Conservation (phyloP, 1,140 invertebrate genomes). For the Ephestia elutella region DNA sequence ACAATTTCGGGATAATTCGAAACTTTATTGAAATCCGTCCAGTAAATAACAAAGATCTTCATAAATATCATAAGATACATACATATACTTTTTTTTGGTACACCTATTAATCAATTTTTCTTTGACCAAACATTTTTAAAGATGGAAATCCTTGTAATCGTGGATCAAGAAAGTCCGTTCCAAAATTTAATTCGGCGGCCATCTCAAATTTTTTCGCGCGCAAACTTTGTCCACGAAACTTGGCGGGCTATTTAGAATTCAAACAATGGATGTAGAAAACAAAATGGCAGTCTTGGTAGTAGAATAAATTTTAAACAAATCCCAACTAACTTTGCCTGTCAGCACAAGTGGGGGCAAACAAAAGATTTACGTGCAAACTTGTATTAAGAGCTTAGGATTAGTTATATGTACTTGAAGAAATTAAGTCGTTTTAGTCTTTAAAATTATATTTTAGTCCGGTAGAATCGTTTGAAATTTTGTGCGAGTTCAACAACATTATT, state of each 20-base stretch:
- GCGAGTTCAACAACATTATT: too few species aligned
- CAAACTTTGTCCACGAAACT: slow-evolving; percentile 22
- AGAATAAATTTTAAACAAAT: slow-evolving; percentile 64
- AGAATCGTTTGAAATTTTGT: too few species aligned
- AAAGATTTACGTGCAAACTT: slow-evolving; percentile 50
- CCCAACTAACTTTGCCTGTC: slow-evolving; percentile 45
- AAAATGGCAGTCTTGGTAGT: slow-evolving; percentile 38
- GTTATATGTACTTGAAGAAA: slow-evolving; percentile 16
- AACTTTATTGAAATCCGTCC: too few species aligned
- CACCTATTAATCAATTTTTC: too few species aligned
- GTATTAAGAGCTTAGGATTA: slow-evolving; percentile 36
- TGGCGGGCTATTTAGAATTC: slow-evolving; percentile 47
- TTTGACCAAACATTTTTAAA: too few species aligned
- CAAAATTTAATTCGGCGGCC: slow-evolving; percentile 30
- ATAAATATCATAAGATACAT: too few species aligned
- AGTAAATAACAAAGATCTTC: too few species aligned
- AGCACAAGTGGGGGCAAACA: slow-evolving; percentile 42
- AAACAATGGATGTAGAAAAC: slow-evolving; percentile 52
- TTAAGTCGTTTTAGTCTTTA: neutral
- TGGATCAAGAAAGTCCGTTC: neutral
- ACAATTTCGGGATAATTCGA: too few species aligned
- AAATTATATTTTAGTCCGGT: neutral
- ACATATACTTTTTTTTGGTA: too few species aligned
- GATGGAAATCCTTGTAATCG: neutral
- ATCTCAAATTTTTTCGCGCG: slow-evolving; percentile 26